Evolutionary conservation across 37 sponge, comb jelly and placozoan species (phyloP), one percentile per base, ranked within the genome.

Genomic region (Chondrilla cf. caribensis): DNA sequence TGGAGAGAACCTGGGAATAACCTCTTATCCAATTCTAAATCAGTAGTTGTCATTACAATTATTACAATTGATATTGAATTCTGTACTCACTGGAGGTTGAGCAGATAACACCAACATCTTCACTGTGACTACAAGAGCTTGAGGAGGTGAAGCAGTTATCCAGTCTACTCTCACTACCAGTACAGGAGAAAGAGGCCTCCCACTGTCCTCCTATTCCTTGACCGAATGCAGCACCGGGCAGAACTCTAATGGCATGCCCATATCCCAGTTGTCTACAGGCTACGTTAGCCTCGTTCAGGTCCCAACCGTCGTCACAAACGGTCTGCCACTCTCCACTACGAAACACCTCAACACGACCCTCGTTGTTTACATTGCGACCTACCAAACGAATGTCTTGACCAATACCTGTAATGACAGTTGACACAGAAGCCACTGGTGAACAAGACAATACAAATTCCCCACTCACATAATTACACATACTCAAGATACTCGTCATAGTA

Each of bases 271-370:
- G 40, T 29, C 31, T 35, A 38, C 81, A 81, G 37, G 60, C 81
- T 7, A 64, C 65, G 21, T 39, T 36, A 24, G 81, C 81, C 8
- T 62, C 81, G 5, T 1, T 38, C 8, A 81, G 60, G 64, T 60
- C 44, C 81, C 81, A 81, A 5, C 37, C 31, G 3, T 39, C 29
- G 5, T 81, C 47, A 42, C 81, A 81, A 22, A 81, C 43, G 26
- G 81, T 64, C 41, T 62, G 65, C 62, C 65, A 81, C 9, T 38
- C 40, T 0, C 81, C 81, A 64, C 41, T 64, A 41, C 42, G 43
- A 64, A 47, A 81, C 26, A 81, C 66, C 65, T 81, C 81, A 15
- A 81, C 81, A 24, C 81, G 62, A 2, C 81, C 81, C 38, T 81
- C 81, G 26, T 0, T 19, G 1, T 17, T 31, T 58, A 22, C 58